Percentiles rank a stretch among this genome's conserved stretches.
Evolutionary conservation across 2,113 vertebrate genomes (phyloP).

Genomic region (Pituophis catenifer): DNA sequence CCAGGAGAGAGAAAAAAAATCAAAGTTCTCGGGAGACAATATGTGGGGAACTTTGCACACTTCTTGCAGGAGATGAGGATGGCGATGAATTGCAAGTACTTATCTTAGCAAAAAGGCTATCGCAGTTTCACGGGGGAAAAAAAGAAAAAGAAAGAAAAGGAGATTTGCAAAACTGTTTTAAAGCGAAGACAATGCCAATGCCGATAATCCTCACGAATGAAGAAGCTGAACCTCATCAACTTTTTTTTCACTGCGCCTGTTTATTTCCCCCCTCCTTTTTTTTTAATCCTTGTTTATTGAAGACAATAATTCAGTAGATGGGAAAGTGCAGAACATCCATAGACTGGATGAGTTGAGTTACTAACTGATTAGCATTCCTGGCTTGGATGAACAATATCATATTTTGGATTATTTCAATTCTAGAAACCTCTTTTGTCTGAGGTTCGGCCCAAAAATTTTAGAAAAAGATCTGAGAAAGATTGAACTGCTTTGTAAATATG

Average conservation of each 20-base stretch:
- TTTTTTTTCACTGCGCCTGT: neutral
- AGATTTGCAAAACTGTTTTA: neutral
- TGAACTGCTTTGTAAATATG: neutral
- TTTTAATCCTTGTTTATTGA: neutral
- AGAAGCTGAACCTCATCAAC: neutral
- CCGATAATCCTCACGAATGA: neutral
- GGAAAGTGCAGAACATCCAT: neutral
- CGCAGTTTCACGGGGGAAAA: neutral
- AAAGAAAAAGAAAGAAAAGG: neutral
- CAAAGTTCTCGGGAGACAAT: neutral
- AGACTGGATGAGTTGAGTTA: neutral
- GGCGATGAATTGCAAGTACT: neutral
- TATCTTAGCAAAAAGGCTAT: neutral
- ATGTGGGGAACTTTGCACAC: neutral
- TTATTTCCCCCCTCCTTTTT: neutral
- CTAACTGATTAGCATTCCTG: neutral
- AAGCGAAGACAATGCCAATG: neutral
- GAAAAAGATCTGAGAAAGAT: neutral
- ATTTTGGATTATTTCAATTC: neutral
- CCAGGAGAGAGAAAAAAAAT: neutral
- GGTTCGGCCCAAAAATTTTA: neutral
- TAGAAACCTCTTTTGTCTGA: neutral
- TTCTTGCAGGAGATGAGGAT: neutral
- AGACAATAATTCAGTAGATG: neutral
- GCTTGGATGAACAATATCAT: neutral